Base-by-base conservation (phyloP, 64 coral and sea anemone genomes). In the Trachythela sp. region DNA sequence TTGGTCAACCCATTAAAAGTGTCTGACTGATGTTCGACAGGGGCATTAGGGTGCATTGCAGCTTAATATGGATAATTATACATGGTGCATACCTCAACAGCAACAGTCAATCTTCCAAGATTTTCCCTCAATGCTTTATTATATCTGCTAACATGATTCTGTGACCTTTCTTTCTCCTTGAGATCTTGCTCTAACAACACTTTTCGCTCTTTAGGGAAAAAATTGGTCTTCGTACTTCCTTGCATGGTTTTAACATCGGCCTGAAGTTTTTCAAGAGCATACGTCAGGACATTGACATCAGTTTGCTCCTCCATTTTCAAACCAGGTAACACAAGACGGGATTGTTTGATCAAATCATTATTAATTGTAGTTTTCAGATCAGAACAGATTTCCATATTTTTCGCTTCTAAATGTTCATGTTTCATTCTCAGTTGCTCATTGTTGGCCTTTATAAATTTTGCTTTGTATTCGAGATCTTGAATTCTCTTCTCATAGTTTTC, bases 381-480 rank as follows among this genome's bases (percentile, higher is more conserved):
- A 3, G 86, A 85, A 40, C 86, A 32, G 51, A 77, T 89, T 40
- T 60, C 43, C 35, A 49, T 86, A 8, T 84, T 91, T 22, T 89
- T 86, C 13, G 88, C 71, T 87, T 72, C 90, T 35, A 86, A 48
- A 9, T 36, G 27, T 0, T 91, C 30, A 43, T 92, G 72, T 84
- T 91, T 92, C 13, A 58, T 77, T 49, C 84, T 93, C 13, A 99
- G 48, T 85, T 92, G 54, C 40, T 41, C 39, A 84, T 99, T 99
- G 18, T 93, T 33, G 9, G 75, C 40, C 49, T 85, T 80, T 13
- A 99, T 59, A 36, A 95, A 86, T 27, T 86, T 72, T 9, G 94
- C 30, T 85, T 99, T 99, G 22, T 93, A 93, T 85, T 95, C 89
- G 14, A 99, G 87, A 14, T 99, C 96, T 32, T 94, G 93, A 11